These are phyloP conservation scores for Butorides virescens DNA, from an alignment of 2,113 vertebrate species.

Conservation along the genomic window DNA sequence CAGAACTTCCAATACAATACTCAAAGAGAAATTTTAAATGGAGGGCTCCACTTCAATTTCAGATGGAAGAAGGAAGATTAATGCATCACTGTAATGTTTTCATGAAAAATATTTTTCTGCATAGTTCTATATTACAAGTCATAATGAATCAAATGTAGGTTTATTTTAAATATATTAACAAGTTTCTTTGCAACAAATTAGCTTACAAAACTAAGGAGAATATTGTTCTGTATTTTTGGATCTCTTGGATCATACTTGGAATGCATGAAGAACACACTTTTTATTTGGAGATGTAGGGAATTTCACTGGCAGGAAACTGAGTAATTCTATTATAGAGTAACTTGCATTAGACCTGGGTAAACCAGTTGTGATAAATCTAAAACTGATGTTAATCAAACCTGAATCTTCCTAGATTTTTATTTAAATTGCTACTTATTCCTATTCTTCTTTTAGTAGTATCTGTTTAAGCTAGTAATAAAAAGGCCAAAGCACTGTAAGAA, in stretches of 20 bases:
- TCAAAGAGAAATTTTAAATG: neutral
- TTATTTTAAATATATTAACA: neutral
- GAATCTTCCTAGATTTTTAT: neutral
- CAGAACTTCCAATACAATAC: neutral
- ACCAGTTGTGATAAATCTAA: neutral
- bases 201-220: neutral
- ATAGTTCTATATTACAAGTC: neutral
- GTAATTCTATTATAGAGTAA: neutral
- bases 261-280: neutral
- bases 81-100: neutral
- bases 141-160: neutral
- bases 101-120: neutral
- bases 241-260: neutral
- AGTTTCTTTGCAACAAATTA: neutral
- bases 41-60: neutral
- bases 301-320: neutral
- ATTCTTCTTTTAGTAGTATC: neutral
- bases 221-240: neutral
- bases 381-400: neutral
- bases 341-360: neutral
- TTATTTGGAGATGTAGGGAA: neutral
- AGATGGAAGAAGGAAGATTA: neutral
- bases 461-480: neutral
- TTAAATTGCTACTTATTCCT: neutral
- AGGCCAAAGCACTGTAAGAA: neutral